Percentiles rank a stretch among this genome's conserved stretches.
These are phyloP conservation scores for Lophius piscatorius DNA, from an alignment of 2,113 vertebrate genomes.

Conservation along the genomic window DNA sequence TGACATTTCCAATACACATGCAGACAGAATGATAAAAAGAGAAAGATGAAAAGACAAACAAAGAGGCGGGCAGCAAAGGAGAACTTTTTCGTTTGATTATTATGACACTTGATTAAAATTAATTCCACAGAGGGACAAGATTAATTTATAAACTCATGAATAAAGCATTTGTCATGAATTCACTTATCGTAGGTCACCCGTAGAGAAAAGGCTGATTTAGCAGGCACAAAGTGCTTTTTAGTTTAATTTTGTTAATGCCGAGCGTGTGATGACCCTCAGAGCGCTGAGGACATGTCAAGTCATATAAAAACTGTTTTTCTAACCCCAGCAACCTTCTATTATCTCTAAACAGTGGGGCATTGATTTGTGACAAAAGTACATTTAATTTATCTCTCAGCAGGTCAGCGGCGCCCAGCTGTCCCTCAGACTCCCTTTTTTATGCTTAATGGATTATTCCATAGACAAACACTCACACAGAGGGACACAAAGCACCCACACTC, in stretches of 20 bases:
- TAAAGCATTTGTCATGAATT: slow-evolving; percentile 12
- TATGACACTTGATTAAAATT: slow-evolving; percentile 7
- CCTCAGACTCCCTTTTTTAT: slow-evolving; percentile 23
- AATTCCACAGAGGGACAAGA: slow-evolving; percentile 10
- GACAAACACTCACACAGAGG: neutral
- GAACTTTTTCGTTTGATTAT: slow-evolving; percentile 18
- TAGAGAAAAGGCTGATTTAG: slow-evolving; percentile 34
- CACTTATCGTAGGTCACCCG: slow-evolving; percentile 13
- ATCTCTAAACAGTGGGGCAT: slow-evolving; percentile 53
- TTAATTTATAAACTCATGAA: slow-evolving; percentile 15
- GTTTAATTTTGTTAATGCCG: slow-evolving; percentile 38
- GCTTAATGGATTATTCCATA: slow-evolving; percentile 50
- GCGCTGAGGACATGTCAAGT: slow-evolving; percentile 48
- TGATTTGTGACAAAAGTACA: slow-evolving; percentile 59
- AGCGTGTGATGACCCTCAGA: slow-evolving; percentile 28
- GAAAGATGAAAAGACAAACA: neutral
- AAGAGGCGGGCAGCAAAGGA: neutral
- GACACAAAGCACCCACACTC: slow-evolving; percentile 5
- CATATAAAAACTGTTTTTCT: slow-evolving; percentile 50
- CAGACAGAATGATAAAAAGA: slow-evolving; percentile 12
- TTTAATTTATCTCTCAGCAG: slow-evolving; percentile 68
- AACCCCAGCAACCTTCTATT: slow-evolving; percentile 49
- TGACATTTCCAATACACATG: slow-evolving; percentile 19
- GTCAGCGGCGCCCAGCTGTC: slow-evolving; percentile 44
- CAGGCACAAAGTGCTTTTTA: slow-evolving; percentile 10